Evolutionary conservation across 2,797 vertebrate genomes (phyloP).

Genomic region (Decapterus maruadsi): DNA sequence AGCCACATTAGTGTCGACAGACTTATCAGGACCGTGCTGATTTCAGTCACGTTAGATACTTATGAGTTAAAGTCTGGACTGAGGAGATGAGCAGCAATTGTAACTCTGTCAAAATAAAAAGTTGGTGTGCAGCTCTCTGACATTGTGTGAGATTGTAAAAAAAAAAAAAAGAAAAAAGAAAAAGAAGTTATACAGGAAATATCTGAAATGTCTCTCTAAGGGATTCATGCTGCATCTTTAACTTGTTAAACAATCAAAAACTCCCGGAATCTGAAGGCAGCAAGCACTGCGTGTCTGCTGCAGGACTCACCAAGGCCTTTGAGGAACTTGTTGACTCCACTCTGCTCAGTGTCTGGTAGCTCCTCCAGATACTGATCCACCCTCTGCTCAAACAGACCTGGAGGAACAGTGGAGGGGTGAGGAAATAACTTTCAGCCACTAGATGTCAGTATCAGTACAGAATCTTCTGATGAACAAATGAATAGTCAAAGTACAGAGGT

Average conservation of each 20-base stretch:
- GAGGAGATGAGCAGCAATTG: neutral
- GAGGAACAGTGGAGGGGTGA: slow-evolving; percentile 16
- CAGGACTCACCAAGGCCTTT: slow-evolving; percentile 94
- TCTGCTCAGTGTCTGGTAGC: slow-evolving; percentile 97
- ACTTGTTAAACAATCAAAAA: neutral
- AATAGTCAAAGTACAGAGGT: neutral
- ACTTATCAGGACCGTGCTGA: neutral
- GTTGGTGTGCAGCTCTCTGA: slow-evolving; percentile 8
- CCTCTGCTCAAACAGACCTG: slow-evolving; percentile 97
- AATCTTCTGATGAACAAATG: slow-evolving; percentile 10
- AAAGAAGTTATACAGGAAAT: neutral
- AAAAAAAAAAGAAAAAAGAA: neutral
- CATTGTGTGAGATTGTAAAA: neutral
- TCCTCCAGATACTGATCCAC: slow-evolving; percentile 98
- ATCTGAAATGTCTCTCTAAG: slow-evolving; percentile 11
- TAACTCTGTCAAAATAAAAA: neutral
- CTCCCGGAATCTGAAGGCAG: slow-evolving; percentile 15
- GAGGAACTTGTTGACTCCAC: slow-evolving; percentile 98
- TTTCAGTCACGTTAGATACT: neutral
- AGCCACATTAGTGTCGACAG: neutral
- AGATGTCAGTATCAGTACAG: slow-evolving; percentile 73
- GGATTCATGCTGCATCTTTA: neutral
- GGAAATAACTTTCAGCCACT: slow-evolving; percentile 62
- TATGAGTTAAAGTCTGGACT: neutral
- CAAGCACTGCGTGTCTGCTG: slow-evolving; percentile 2